Evolutionary conservation across 2,888 invertebrate species (phyloP).

Genomic region (Asteroscopus sphinx): DNA sequence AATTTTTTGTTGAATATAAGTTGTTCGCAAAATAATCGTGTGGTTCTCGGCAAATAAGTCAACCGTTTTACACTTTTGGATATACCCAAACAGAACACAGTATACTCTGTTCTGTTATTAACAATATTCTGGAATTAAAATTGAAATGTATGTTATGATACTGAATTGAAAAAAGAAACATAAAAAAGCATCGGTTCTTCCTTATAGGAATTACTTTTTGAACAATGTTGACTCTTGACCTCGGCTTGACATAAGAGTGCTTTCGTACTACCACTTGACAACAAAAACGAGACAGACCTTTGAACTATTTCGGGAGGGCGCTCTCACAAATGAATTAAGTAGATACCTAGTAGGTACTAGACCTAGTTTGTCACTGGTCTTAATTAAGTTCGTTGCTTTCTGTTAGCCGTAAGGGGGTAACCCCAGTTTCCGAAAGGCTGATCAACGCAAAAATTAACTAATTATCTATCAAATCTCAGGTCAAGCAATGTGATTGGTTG

Average conservation of each 20-base stretch:
- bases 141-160: too few species aligned
- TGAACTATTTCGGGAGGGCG: conserved; percentile 41
- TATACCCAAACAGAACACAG: too few species aligned
- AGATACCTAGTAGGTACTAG: conserved; percentile 8
- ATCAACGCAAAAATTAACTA: too few species aligned
- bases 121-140: too few species aligned
- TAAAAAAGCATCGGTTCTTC: background rate
- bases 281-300: conserved; percentile 24
- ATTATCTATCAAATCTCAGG: too few species aligned
- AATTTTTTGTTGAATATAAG: too few species aligned
- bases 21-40: too few species aligned
- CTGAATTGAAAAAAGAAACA: background rate
- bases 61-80: too few species aligned
- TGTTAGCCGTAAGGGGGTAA: background rate
- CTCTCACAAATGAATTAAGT: conserved; percentile 24
- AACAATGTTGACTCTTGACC: background rate
- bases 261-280: conserved; percentile 2
- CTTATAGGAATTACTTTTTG: background rate
- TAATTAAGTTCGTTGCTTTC: conserved; percentile 14
- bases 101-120: too few species aligned
- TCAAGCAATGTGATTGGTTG: too few species aligned
- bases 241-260: background rate
- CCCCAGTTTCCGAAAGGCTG: too few species aligned
- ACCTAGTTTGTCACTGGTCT: conserved; percentile 24
- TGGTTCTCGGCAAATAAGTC: too few species aligned